phyloP scores from a whole-genome alignment of 2,113 vertebrate species.

The Strix aluco region DNA sequence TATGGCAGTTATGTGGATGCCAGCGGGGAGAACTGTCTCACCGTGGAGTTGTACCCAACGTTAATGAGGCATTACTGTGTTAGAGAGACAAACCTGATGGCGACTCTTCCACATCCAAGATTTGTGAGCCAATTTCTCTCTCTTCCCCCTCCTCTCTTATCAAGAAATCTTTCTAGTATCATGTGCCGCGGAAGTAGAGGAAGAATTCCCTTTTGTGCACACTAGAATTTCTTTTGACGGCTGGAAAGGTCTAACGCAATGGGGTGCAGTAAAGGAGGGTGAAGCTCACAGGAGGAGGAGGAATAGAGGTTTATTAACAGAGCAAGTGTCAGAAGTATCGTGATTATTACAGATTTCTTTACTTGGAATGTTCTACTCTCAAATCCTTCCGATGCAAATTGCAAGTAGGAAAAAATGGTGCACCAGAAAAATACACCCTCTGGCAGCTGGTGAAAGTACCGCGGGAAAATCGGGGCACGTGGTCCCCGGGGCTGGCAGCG shows the following conservation, averaged over 20 bases:
- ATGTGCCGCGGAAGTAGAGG: rapidly evolving
- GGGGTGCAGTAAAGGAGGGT: not conserved
- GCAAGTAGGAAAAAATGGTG: rapidly evolving
- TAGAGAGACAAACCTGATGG: rapidly evolving
- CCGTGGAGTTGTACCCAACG: rapidly evolving
- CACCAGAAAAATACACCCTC: rapidly evolving
- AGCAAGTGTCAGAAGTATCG: rapidly evolving
- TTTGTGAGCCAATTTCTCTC: not conserved
- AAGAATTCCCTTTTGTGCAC: not conserved
- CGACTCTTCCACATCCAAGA: not conserved
- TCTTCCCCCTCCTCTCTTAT: not conserved
- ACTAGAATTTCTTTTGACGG: not conserved
- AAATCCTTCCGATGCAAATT: not conserved
- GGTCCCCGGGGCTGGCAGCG: not conserved
- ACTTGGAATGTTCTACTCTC: not conserved
- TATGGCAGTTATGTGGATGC: rapidly evolving
- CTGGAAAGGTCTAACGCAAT: rapidly evolving
- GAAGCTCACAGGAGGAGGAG: not conserved
- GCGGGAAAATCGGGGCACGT: not conserved
- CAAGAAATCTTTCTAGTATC: not conserved
- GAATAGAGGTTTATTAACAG: rapidly evolving
- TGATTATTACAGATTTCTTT: not conserved
- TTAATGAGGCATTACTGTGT: not conserved
- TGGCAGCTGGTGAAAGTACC: not conserved
- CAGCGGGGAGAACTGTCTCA: rapidly evolving